Conservation (phyloP, 2,888 invertebrate genomes). For the Poecilus cupreus region DNA sequence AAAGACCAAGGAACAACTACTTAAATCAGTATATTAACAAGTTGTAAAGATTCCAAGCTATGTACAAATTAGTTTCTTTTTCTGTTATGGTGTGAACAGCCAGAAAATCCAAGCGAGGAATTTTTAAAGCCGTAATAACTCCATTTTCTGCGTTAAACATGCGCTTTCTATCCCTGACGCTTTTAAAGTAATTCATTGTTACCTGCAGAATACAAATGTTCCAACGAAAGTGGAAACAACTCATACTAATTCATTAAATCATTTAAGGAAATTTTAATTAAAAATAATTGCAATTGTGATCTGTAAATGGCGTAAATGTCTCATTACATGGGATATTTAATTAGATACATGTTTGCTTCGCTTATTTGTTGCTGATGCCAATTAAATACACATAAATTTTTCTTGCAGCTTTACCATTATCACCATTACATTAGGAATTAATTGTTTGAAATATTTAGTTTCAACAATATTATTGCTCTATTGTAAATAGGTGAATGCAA, state of each 20-base stretch:
- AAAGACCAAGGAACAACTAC: background rate
- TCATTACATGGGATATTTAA: background rate
- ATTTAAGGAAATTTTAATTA: constrained; percentile 15
- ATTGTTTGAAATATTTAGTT: no score
- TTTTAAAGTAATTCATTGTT: background rate
- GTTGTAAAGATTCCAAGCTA: background rate
- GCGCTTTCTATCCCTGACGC: constrained; percentile 7
- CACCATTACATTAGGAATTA: no score
- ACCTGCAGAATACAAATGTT: constrained; percentile 1
- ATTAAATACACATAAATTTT: no score
- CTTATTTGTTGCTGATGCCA: no score
- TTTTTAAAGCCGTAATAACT: constrained; percentile 14
- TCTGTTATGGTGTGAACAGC: background rate
- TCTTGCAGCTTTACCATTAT: no score
- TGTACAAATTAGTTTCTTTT: constrained; percentile 5
- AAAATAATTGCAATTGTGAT: constrained; percentile 9
- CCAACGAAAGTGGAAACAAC: constrained; percentile 4
- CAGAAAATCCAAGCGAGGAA: background rate
- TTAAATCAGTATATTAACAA: background rate
- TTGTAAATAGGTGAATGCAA: no score
- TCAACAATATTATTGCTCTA: no score
- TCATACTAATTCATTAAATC: background rate
- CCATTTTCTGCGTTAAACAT: background rate
- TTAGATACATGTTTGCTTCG: background rate
- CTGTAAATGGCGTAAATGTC: background rate